These are phyloP conservation scores for Neopelma chrysocephalum DNA, from an alignment of 2,797 vertebrate genomes.

Conservation along the genomic window DNA sequence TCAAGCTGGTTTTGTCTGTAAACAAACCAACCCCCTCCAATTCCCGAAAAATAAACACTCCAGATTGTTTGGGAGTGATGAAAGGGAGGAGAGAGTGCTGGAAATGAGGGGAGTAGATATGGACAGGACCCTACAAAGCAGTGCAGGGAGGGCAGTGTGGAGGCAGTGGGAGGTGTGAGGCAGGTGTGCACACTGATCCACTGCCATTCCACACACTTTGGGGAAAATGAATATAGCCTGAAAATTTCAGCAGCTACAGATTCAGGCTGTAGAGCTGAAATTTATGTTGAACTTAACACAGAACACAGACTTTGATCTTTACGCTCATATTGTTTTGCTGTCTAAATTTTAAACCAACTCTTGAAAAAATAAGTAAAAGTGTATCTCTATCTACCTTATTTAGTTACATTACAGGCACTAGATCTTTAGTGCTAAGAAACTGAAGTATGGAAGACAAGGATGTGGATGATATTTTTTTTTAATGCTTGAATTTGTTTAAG, in stretches of 20 bases:
- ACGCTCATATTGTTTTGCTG: not conserved
- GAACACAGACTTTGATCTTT: not conserved
- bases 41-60: not conserved
- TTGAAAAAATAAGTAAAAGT: not conserved
- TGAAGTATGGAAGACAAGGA: not conserved
- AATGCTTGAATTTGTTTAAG: not conserved
- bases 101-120: not conserved
- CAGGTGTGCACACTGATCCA: not conserved
- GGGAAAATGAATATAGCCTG: not conserved
- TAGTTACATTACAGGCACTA: not conserved
- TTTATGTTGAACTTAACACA: not conserved
- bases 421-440: not conserved
- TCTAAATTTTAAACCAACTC: not conserved
- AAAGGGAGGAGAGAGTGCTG: not conserved
- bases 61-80: not conserved
- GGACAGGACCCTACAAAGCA: not conserved
- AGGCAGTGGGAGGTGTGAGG: not conserved
- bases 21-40: not conserved
- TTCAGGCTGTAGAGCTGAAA: not conserved
- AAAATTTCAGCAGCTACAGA: not conserved
- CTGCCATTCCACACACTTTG: no score
- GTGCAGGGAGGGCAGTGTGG: not conserved
- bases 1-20: not conserved
- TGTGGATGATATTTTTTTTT: not conserved
- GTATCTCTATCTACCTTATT: not conserved